Conservation (phyloP, 2,113 vertebrate species). For the Tragulus kanchil region DNA sequence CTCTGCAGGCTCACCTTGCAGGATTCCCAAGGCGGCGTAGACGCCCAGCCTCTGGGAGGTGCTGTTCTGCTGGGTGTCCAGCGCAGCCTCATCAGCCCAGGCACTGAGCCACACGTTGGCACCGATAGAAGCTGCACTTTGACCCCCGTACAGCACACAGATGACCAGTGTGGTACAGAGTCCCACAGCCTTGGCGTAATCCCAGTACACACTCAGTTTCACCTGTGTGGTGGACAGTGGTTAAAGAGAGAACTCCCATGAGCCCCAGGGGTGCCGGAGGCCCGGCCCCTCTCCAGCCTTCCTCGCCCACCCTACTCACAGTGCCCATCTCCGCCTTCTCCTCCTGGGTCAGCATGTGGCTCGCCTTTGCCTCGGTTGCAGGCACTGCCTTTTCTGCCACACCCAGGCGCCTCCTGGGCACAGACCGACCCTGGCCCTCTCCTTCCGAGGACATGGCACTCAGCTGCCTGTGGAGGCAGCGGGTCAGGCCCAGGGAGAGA, state of each 20-base stretch:
- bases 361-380: constrained; percentile 85
- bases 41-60: constrained; percentile 91
- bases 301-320: constrained; percentile 83
- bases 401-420: constrained; percentile 85
- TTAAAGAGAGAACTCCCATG: not conserved
- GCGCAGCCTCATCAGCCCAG: constrained; percentile 92
- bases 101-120: constrained; percentile 96
- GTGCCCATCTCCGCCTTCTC: constrained; percentile 92
- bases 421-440: constrained; percentile 89
- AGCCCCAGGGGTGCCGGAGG: not conserved
- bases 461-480: constrained; percentile 90
- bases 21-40: constrained; percentile 93
- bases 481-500: constrained; percentile 18
- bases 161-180: constrained; percentile 88
- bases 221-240: constrained; percentile 87
- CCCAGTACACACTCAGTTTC: constrained; percentile 93
- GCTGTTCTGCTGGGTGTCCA: constrained; percentile 85
- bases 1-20: constrained; percentile 92
- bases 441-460: constrained; percentile 93
- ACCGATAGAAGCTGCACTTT: constrained; percentile 94
- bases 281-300: not conserved
- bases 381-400: constrained; percentile 87
- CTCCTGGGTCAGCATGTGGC: constrained; percentile 90
- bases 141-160: constrained; percentile 92
- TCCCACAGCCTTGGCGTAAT: constrained; percentile 93